Percentiles rank a stretch among this genome's conserved stretches.
These are phyloP conservation scores for Papilio xuthus DNA, from an alignment of 1,140 invertebrate species.

Conservation along the genomic window DNA sequence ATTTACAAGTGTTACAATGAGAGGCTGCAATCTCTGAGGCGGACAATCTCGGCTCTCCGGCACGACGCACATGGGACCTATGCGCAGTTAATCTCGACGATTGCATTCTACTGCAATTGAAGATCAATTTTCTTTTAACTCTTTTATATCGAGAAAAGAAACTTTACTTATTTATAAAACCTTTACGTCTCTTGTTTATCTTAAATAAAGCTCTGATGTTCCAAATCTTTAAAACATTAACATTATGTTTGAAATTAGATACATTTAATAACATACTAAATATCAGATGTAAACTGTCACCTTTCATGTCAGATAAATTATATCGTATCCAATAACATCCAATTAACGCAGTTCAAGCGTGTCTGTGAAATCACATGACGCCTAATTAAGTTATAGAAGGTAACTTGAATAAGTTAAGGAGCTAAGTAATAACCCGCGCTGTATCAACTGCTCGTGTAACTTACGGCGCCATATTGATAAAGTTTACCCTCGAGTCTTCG, in stretches of 20 bases:
- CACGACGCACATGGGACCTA: not conserved
- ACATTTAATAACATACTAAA: not conserved
- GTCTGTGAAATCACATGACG: not conserved
- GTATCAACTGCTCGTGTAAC: slow-evolving; percentile 9
- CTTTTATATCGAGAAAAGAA: not conserved
- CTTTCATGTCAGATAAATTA: not conserved
- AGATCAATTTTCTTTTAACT: not conserved
- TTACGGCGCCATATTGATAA: not conserved
- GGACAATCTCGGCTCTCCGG: not conserved
- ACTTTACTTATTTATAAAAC: no score
- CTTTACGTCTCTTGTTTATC: no score
- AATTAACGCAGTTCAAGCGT: slow-evolving; percentile 9
- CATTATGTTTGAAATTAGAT: not conserved
- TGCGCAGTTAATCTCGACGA: not conserved
- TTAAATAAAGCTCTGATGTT: no score
- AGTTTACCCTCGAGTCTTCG: not conserved
- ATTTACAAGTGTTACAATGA: not conserved
- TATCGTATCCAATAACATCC: not conserved
- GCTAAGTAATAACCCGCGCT: not conserved
- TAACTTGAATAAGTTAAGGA: not conserved
- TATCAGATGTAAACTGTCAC: not conserved
- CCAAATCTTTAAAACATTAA: not conserved
- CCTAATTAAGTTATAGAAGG: slow-evolving; percentile 15
- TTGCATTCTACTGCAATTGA: not conserved
- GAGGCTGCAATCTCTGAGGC: not conserved